These are phyloP conservation scores for Gadus macrocephalus DNA, from an alignment of 2,113 vertebrate genomes.

Conservation along the genomic window DNA sequence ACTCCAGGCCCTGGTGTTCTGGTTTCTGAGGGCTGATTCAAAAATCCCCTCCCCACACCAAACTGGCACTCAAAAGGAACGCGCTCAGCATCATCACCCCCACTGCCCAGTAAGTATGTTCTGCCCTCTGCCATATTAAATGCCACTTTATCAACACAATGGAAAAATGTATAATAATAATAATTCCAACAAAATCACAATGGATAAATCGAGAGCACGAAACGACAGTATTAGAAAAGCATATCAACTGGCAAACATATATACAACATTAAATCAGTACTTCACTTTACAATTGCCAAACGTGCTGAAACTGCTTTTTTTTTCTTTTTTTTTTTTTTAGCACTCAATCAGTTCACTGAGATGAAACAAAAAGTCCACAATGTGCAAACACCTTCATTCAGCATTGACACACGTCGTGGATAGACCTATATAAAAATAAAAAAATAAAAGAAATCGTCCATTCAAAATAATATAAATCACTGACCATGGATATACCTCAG, in stretches of 20 bases:
- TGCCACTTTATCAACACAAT: background rate
- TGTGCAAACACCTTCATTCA: no score
- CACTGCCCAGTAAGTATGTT: background rate
- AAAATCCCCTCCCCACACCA: constrained; percentile 15
- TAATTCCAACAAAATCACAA: background rate
- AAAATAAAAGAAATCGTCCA: background rate
- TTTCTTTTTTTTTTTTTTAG: no score
- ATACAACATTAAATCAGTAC: no score
- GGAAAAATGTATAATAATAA: background rate
- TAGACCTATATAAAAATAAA: no score
- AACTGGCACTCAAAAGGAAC: constrained; percentile 1
- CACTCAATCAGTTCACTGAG: no score
- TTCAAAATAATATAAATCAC: background rate
- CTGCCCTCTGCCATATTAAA: background rate
- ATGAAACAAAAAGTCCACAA: no score
- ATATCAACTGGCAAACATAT: no score
- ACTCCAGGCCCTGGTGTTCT: constrained; percentile 11
- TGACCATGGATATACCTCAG: background rate
- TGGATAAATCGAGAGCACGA: no score
- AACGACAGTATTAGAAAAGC: no score
- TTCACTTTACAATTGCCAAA: no score
- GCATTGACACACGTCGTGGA: no score
- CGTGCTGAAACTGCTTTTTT: no score
- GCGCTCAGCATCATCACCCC: background rate
- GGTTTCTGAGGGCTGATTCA: background rate